phyloP scores from a whole-genome alignment of 2,888 invertebrate species.

The Hydrotaea cyrtoneurina region DNA sequence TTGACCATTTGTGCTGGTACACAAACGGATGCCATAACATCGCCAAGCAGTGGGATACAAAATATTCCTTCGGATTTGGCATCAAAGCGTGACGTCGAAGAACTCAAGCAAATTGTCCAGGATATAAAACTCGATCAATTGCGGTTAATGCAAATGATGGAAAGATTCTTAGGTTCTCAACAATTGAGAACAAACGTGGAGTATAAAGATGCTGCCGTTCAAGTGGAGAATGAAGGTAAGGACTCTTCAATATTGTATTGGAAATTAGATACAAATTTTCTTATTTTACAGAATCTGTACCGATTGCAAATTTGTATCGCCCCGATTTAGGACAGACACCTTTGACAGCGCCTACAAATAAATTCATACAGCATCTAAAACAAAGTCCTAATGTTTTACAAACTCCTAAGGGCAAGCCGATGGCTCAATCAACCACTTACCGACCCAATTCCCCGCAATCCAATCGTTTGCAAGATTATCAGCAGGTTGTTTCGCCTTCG shows the following conservation, averaged over 20 bases:
- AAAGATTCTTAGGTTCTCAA: conserved; percentile 61
- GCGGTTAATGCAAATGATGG: conserved; percentile 71
- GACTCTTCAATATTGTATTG: conserved; percentile 27
- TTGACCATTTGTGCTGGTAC: conserved; percentile 78
- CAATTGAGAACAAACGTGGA: conserved; percentile 23
- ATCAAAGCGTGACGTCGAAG: conserved; percentile 73
- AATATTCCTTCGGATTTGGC: conserved; percentile 65
- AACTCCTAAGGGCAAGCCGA: conserved; percentile 61
- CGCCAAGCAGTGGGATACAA: conserved; percentile 7
- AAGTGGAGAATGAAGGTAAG: not conserved
- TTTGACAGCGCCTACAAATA: conserved; percentile 31
- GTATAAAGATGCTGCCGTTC: conserved; percentile 45
- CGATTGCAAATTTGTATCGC: not conserved
- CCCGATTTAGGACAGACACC: not conserved
- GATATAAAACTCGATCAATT: conserved; percentile 74
- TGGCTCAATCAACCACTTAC: conserved; percentile 76
- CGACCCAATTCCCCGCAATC: conserved; percentile 71
- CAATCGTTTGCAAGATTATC: conserved; percentile 6
- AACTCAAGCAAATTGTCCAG: conserved; percentile 70
- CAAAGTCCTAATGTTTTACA: conserved; percentile 66
- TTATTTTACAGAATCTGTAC: conserved; percentile 31
- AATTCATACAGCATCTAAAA: conserved; percentile 55
- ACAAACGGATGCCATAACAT: conserved; percentile 73
- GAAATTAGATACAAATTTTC: not conserved
- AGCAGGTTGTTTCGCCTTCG: not conserved